Base-by-base conservation (phyloP, 1,140 invertebrate genomes). In the Apis cerana region DNA sequence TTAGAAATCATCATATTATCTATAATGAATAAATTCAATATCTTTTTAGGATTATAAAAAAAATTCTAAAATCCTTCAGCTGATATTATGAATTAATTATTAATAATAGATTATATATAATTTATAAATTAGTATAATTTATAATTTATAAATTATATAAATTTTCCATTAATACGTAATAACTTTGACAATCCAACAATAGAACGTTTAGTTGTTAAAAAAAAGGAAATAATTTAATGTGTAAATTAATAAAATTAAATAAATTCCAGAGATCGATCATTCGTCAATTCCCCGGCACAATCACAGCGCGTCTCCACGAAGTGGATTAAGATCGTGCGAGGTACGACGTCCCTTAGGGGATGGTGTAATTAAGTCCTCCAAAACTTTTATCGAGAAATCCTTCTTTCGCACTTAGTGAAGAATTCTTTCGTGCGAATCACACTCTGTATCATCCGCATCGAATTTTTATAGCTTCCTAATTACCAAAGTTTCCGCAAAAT, bases 341-440 rank as follows among this genome's bases (percentile, higher is more conserved):
- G 67, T 75, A 59, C 61, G 65, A 70, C 68, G 33, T 72, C 72
- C 59, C 59, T 74, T 58, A 70, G 85, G 74, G 82, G 70, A 69
- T 50, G 75, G 61, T 59, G 81, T 87, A 87, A 87, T 87, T 87
- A 87, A 87, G 85, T 75, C 71, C 77, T 87, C 81, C 23, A 84
- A 87, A 84, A 87, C 81, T 87, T 87, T 84, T 81, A 85, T 83
- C 84, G 81, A 69, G 68, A 83, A 84, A 87, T 86, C 85, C 82
- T 87, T 87, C 86, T 87, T 87, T 87, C 85, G 70, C 86, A 86
- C 81, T 87, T 77, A 80, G 68, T 84, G 74, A 70, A 75, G 85
- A 33, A 82, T 83, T 77, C 84, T 59, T 81, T 85, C 84, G 80
- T 21, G 78, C 80, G 85, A 84, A 87, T 86, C 85, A 71, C 80